Evolutionary conservation across 2,113 vertebrate species (phyloP), one percentile per base, ranked within the genome.

Genomic region (Camarhynchus parvulus): DNA sequence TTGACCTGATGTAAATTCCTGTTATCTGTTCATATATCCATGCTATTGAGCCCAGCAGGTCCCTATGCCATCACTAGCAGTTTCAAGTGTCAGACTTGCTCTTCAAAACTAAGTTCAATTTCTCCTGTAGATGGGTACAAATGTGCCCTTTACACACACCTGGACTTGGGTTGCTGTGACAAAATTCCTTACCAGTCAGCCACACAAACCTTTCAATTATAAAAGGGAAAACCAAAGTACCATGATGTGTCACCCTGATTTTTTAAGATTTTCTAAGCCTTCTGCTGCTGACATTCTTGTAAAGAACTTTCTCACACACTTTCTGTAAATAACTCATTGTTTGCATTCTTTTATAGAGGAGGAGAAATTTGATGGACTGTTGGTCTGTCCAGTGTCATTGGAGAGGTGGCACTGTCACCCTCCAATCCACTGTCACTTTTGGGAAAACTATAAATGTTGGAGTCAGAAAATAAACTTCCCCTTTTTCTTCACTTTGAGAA

Each of bases 31-130:
- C n/a, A 0, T 28, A 14, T 22, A 15, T 33, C 58, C 2, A 0
- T 28, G 31, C 23, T 68, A 5, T 41, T 23, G 13, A 3, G 7
- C 44, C 44, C 44, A 72, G 39, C 0, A 0, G 1, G 4, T 83
- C 37, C 15, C 47, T 64, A 42, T 70, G 33, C 15, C 25, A 11
- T 35, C 11, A 3, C 33, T 53, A 52, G 28, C 37, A 52, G 20
- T 13, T 92, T 68, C 23, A 70, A 78, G 13, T 20, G 11, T 28
- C 5, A 3, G 33, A 35, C 16, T 11, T 35, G 21, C 8, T 63
- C 44, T 90, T 39, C 64, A 83, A 50, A 90, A 76, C 20, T 4
- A 11, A 17, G 30, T 49, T 88, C 2, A 7, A 1, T 87, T 89
- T 90, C 20, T 55, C 39, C 52, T 74, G 64, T 52, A 92, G 35